phyloP scores from a whole-genome alignment of 2,113 vertebrate genomes.

The Ascaphus truei region DNA sequence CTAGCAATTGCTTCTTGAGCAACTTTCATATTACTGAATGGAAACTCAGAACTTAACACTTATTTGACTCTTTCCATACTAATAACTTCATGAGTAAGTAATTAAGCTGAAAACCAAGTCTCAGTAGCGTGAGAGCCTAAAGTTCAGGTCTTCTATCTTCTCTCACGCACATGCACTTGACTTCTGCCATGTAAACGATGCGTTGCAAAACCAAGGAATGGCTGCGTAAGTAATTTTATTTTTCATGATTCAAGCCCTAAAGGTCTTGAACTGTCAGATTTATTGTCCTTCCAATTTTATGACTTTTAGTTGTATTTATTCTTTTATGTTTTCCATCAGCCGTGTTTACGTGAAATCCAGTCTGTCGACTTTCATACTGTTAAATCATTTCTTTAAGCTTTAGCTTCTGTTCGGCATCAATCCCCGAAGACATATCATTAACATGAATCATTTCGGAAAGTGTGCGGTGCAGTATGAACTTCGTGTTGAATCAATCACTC shows the following conservation, averaged over 20 bases:
- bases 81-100: conserved; percentile 19
- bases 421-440: conserved; percentile 65
- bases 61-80: background rate
- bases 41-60: background rate
- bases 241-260: conserved; percentile 62
- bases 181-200: conserved; percentile 48
- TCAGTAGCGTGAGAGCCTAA: conserved; percentile 51
- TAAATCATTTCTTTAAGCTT: conserved; percentile 73
- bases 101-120: conserved; percentile 33
- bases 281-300: conserved; percentile 68
- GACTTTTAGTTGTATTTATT: conserved; percentile 69
- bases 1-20: background rate
- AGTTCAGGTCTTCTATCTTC: conserved; percentile 36
- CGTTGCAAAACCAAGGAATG: conserved; percentile 50
- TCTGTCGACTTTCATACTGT: conserved; percentile 60
- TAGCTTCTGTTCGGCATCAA: conserved; percentile 69
- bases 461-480: conserved; percentile 58
- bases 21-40: background rate
- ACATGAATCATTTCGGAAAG: conserved; percentile 73
- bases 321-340: conserved; percentile 66
- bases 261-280: conserved; percentile 72
- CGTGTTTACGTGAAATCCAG: conserved; percentile 44
- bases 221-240: conserved; percentile 63
- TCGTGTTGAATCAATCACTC: conserved; percentile 63
- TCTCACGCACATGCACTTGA: conserved; percentile 26